These are phyloP conservation scores for Rhynchomys soricoides DNA, from an alignment of 2,113 vertebrate genomes.

Conservation along the genomic window DNA sequence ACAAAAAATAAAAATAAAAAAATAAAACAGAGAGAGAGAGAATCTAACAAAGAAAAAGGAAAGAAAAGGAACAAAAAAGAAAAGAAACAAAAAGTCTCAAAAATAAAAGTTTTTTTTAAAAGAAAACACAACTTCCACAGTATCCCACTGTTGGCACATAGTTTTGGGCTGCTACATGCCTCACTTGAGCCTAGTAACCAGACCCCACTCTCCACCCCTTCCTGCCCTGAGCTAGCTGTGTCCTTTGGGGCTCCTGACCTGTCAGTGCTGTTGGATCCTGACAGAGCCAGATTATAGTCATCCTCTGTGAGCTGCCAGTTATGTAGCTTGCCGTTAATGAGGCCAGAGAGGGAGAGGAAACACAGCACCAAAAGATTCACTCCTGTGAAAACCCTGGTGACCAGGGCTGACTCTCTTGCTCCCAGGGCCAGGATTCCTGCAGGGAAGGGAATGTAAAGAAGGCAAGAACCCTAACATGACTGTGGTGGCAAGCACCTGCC, in stretches of 20 bases:
- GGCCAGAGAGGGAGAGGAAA: conserved; percentile 91
- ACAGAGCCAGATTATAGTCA: conserved; percentile 66
- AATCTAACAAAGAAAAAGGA: no score
- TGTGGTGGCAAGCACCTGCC: neutral
- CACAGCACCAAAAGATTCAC: conserved; percentile 93
- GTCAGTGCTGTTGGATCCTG: neutral
- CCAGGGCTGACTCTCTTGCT: conserved; percentile 91
- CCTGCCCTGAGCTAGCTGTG: neutral
- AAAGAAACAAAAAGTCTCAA: neutral
- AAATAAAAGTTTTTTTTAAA: neutral
- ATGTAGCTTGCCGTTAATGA: conserved; percentile 89
- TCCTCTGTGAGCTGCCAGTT: conserved; percentile 90
- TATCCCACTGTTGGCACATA: neutral
- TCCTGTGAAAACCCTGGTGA: conserved; percentile 93
- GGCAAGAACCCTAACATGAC: conserved; percentile 64
- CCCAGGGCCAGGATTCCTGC: conserved; percentile 93
- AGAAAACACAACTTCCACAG: neutral
- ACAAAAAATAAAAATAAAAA: neutral
- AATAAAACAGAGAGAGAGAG: neutral
- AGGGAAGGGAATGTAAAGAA: conserved; percentile 57
- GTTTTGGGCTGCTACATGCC: neutral
- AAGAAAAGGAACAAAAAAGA: neutral
- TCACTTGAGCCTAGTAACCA: neutral
- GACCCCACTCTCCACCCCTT: no score
- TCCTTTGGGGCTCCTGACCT: neutral